Base-by-base conservation (phyloP, 23 tunicate genomes). In the Trididemnum miniatum region DNA sequence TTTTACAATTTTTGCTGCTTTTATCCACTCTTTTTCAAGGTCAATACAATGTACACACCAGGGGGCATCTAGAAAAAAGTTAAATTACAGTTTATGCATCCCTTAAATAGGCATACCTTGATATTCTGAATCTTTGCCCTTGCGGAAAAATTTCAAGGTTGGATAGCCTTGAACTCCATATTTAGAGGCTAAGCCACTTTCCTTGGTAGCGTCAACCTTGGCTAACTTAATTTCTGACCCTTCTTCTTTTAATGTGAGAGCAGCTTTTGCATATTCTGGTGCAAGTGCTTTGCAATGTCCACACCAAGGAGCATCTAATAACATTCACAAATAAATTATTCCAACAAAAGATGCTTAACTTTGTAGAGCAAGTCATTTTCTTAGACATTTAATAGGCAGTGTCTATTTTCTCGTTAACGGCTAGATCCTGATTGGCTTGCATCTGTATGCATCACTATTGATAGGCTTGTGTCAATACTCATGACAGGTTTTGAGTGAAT, bases 251-350 rank as follows among this genome's bases (percentile, higher is more conserved):
- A 96, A 80, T 0, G 64, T 24, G 0, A 59, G 44, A 4, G 99
- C 99, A 31, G 99, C 99, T 52, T 84, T 87, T 23, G 87, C 99
- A 69, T 91, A 96, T 71, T 96, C 99, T 20, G 99, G 99, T 27
- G 99, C 99, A 30, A 96, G 82, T 7, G 93, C 87, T 74, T 96
- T 96, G 80, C 99, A 96, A 65, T 96, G 99, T 52, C 99, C 99
- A 82, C 99, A 96, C 99, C 99, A 96, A 44, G 99, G 99, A 38
- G 99, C 99, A 79, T 96, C 97, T 91, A 80, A 44, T 15, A 44
- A 44, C n/a, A n/a, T n/a, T n/a, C n/a, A n/a, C n/a, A n/a, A n/a
- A n/a, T n/a, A n/a, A n/a, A n/a, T n/a, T n/a, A n/a, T n/a, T n/a
- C n/a, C n/a, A 44, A 44, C 15, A 44, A 15, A 44, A 44, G 15